Evolutionary conservation across 2,797 vertebrate species (phyloP).

Genomic region (Myotis planiceps): DNA sequence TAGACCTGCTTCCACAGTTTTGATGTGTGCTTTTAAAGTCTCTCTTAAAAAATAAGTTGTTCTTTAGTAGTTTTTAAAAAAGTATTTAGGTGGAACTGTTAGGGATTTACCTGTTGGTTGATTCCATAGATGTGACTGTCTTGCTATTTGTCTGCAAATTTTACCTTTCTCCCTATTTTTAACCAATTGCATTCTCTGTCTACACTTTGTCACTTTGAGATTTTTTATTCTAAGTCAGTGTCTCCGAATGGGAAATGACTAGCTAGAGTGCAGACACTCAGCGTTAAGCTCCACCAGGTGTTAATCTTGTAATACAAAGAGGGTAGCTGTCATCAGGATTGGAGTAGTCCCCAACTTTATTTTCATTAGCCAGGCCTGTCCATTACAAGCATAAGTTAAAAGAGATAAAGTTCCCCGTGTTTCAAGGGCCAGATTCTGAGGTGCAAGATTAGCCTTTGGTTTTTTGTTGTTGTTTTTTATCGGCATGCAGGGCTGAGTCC

Average conservation of each 20-base stretch:
- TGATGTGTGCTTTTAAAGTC: slow-evolving; percentile 30
- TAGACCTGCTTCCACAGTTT: not conserved
- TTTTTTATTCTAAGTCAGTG: not conserved
- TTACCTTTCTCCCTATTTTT: not conserved
- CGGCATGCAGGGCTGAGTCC: slow-evolving; percentile 56
- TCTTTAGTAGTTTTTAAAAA: not conserved
- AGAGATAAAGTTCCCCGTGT: slow-evolving; percentile 80
- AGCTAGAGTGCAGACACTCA: slow-evolving; percentile 49
- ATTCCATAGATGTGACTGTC: not conserved
- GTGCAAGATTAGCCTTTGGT: slow-evolving; percentile 74
- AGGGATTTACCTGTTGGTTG: not conserved
- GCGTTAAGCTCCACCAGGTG: slow-evolving; percentile 63
- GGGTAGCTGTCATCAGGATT: slow-evolving; percentile 73
- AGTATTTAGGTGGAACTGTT: not conserved
- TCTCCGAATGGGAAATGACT: slow-evolving; percentile 46
- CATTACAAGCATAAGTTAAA: slow-evolving; percentile 71
- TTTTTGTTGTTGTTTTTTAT: slow-evolving; percentile 44
- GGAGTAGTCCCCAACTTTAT: slow-evolving; percentile 45
- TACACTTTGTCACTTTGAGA: not conserved
- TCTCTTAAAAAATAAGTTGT: not conserved
- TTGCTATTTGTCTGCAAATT: not conserved
- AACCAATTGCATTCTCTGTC: not conserved
- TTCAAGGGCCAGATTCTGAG: slow-evolving; percentile 74
- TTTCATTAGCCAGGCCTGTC: slow-evolving; percentile 73
- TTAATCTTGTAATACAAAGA: slow-evolving; percentile 74